phyloP scores from a whole-genome alignment of 2,888 invertebrate genomes.

The Unio pictorum region DNA sequence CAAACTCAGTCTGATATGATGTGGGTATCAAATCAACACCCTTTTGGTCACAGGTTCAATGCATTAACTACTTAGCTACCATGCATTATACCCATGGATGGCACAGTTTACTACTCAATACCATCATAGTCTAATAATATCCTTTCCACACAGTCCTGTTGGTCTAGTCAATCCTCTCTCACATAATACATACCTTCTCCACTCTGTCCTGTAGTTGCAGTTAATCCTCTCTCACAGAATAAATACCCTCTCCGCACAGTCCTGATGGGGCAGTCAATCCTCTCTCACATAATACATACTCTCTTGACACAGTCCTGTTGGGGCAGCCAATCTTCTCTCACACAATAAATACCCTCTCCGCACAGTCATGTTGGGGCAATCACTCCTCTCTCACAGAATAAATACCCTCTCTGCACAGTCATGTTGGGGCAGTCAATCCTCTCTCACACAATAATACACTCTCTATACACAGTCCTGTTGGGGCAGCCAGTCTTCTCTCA shows the following conservation, averaged over 20 bases:
- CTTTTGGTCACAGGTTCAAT: no score
- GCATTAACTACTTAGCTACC: no score
- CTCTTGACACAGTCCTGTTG: conserved; percentile 60
- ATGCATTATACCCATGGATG: no score
- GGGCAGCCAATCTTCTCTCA: conserved; percentile 52
- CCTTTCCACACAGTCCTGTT: conserved; percentile 60
- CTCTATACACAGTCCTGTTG: conserved; percentile 58
- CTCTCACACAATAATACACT: conserved; percentile 23
- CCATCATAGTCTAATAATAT: conserved; percentile 87
- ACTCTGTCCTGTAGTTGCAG: conserved; percentile 13
- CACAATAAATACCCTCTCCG: conserved; percentile 65
- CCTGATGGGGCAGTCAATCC: conserved; percentile 56
- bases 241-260: conserved; percentile 61
- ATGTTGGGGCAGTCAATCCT: conserved; percentile 53
- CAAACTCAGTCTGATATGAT: no score
- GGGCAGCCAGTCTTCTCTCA: conserved; percentile 52
- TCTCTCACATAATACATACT: conserved; percentile 21
- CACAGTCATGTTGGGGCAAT: conserved; percentile 59
- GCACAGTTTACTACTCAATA: no score
- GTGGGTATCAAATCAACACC: no score
- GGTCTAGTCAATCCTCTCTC: conserved; percentile 76
- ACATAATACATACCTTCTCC: conserved; percentile 81
- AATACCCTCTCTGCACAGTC: conserved; percentile 55
- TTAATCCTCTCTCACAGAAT: conserved; percentile 96
- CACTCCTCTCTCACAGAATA: conserved; percentile 44